Base-by-base conservation (phyloP, 1,140 invertebrate genomes). In the Platyura marginata region DNA sequence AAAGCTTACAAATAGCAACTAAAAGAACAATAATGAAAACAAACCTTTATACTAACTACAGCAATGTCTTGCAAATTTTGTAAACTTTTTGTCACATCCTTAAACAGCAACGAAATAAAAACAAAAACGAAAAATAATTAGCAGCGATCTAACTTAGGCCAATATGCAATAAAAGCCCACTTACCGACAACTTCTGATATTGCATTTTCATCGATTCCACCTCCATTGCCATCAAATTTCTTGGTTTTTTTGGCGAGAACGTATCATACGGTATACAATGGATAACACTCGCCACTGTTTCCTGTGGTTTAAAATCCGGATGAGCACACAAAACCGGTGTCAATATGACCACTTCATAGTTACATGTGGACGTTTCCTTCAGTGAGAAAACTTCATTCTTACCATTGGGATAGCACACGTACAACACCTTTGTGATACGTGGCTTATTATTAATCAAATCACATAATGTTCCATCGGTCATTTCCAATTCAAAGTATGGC, bases 311-410 rank as follows among this genome's bases (percentile, higher is more conserved):
- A 53, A 89, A 97, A 49, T 78, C 74, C 2, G 90, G 89, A 71
- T 96, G 91, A 40, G 65, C 62, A 57, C 93, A 98, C 1, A 97
- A 65, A 10, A 81, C 59, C 2, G 84, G 78, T 2, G 90, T 86
- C 5, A 94, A 64, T 9, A 93, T 79, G 21, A 92, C 74, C 9
- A 85, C 77, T 64, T 93, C 88, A 62, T 98, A 98, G 64, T 91
- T 84, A 57, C 94, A 98, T 1, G 83, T 91, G 0, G 86, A 82
- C 0, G 77, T 82, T 65, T 98, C 93, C 56, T 94, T 92, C 23
- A 97, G 68, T 0, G 87, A 87, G 56, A 86, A 90, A 11, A 97
- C 76, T 52, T 95, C 90, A 51, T 93, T 85, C 50, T 85, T 85
- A n/a, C 80, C 79, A 51, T 80, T 75, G 19, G 69, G 70, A 54